Evolutionary conservation across 2,113 vertebrate genomes (phyloP).

Genomic region (Narcine bancroftii): DNA sequence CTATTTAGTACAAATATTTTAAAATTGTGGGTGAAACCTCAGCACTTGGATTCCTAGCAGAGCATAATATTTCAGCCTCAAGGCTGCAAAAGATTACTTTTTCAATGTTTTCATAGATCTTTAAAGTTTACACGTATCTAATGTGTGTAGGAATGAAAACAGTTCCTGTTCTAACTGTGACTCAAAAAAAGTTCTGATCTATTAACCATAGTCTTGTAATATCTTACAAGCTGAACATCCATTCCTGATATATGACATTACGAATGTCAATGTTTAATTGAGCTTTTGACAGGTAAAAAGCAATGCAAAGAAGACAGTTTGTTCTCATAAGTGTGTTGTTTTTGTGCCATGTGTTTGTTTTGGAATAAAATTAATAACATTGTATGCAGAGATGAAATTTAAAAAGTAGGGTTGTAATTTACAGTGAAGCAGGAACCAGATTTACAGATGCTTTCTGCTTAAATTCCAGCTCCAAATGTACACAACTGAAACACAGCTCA

Average conservation of each 20-base stretch:
- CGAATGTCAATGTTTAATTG: slow-evolving; percentile 71
- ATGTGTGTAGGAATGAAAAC: slow-evolving; percentile 15
- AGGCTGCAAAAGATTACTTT: neutral
- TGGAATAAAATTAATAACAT: slow-evolving; percentile 92
- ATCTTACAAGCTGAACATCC: neutral
- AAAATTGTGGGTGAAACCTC: slow-evolving; percentile 45
- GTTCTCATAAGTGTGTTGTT: slow-evolving; percentile 67
- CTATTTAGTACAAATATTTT: slow-evolving; percentile 42
- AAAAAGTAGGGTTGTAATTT: slow-evolving; percentile 92
- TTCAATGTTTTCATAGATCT: slow-evolving; percentile 25
- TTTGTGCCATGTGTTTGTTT: slow-evolving; percentile 77
- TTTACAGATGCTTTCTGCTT: slow-evolving; percentile 60
- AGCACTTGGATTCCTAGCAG: slow-evolving; percentile 42
- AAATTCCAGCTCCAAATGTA: slow-evolving; percentile 67
- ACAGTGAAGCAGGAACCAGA: slow-evolving; percentile 78
- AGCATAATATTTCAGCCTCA: slow-evolving; percentile 45
- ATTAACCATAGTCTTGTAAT: slow-evolving; percentile 20
- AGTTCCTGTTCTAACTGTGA: slow-evolving; percentile 1
- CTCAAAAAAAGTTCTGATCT: slow-evolving; percentile 30
- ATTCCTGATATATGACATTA: slow-evolving; percentile 53
- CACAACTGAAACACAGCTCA: slow-evolving; percentile 67
- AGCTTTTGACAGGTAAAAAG: slow-evolving; percentile 69
- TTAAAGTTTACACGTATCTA: neutral
- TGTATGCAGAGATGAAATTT: slow-evolving; percentile 86
- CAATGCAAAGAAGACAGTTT: slow-evolving; percentile 76